Evolutionary conservation across 1,140 invertebrate genomes (phyloP).

Genomic region (Armadillidium nasatum): DNA sequence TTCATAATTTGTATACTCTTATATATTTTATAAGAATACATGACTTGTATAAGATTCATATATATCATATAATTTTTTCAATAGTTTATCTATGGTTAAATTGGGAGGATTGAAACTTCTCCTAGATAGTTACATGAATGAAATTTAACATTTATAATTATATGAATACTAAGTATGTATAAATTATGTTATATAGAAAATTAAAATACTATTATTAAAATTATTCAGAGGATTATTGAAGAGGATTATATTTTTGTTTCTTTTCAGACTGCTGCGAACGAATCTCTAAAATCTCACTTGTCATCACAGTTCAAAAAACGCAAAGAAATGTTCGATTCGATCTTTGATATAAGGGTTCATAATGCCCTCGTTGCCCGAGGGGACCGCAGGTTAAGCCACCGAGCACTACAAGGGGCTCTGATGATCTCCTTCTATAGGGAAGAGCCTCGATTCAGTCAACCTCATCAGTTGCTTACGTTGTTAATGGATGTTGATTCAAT

Average conservation of each 20-base stretch:
- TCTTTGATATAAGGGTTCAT: conserved; percentile 78
- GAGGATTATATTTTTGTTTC: neutral
- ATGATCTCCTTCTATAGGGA: conserved; percentile 95
- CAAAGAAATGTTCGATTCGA: conserved; percentile 77
- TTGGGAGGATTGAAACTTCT: too few relatives aligned
- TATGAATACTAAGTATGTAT: too few relatives aligned
- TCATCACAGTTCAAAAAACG: conserved; percentile 69
- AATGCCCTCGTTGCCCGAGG: conserved; percentile 72
- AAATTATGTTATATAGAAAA: too few relatives aligned
- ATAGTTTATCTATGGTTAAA: too few relatives aligned
- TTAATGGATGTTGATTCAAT: conserved; percentile 97
- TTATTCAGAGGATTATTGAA: neutral
- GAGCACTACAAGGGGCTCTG: conserved; percentile 88
- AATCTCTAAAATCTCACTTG: conserved; percentile 57
- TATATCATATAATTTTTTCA: too few relatives aligned
- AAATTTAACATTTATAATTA: too few relatives aligned
- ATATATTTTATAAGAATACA: too few relatives aligned
- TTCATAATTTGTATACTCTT: too few relatives aligned
- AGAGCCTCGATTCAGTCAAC: conserved; percentile 92
- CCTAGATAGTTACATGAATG: too few relatives aligned
- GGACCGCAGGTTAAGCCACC: conserved; percentile 82
- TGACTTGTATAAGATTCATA: too few relatives aligned
- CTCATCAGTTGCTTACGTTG: conserved; percentile 85
- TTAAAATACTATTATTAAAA: too few relatives aligned
- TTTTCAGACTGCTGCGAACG: conserved; percentile 58